Evolutionary conservation across 2,888 invertebrate genomes (phyloP), one percentile per base, ranked within the genome.

Genomic region (Anticlea derivata): DNA sequence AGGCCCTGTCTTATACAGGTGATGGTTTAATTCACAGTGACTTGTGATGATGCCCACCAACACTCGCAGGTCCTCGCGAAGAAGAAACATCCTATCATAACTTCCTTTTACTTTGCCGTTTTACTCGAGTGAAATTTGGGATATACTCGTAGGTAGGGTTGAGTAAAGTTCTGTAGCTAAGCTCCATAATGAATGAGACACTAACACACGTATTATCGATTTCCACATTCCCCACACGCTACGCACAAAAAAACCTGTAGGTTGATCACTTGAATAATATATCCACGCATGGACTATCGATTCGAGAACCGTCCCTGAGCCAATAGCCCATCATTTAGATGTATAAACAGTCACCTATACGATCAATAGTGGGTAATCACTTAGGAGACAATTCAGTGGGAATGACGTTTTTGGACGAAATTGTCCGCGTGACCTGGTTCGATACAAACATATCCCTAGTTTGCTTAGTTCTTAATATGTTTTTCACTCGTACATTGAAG

Each of bases 231-330:
- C 48, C 7, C 17, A 39, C 17, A 47, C 24, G 22, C 22, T 13
- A 40, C 47, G 43, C 53, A 49, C 44, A 48, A 53, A 53, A 53
- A 53, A 53, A 53, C 20, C 7, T 8, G 23, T 44, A 39, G 39
- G 24, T 45, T 44, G 48, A 48, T 48, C 44, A 40, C 35, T 17
- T 53, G 17, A 53, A 53, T 53, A 43, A 48, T 48, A 44, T 49
- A 53, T 53, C 44, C 11, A 44, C 39, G 48, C 44, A 30, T 53
- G 29, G 40, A 50, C 30, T 58, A 60, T 63, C 44, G 82, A 82
- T 83, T 78, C 61, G 60, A 58, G 63, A 63, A 52, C 67, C 65
- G 79, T 67, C 80, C 79, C 67, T 77, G 79, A 79, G 67, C 72
- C 61, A 43, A 48, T 66, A 46, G 11, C 35, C 7, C 20, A 31